A percentile compares a stretch with the other conserved stretches of the same genome.
These are phyloP conservation scores for Cerceris rybyensis DNA, from an alignment of 2,888 invertebrate genomes.

Conservation along the genomic window DNA sequence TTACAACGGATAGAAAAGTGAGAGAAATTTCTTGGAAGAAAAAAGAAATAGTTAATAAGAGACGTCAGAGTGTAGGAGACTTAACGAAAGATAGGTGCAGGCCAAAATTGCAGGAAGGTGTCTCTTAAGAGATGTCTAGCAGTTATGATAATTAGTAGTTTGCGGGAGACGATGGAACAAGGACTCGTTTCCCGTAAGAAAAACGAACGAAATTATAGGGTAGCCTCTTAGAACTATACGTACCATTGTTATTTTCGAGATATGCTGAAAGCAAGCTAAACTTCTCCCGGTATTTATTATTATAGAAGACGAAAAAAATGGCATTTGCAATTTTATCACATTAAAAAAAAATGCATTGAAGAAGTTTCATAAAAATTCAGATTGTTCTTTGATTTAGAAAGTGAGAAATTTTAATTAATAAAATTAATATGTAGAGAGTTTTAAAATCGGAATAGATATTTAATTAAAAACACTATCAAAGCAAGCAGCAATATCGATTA, in stretches of 20 bases:
- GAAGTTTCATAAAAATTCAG: too few relatives aligned
- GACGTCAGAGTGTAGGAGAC: not conserved
- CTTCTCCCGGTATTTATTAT: conserved; percentile 5
- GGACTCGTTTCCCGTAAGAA: conserved; percentile 34
- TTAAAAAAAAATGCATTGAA: too few relatives aligned
- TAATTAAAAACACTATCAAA: too few relatives aligned
- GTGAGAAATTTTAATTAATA: too few relatives aligned
- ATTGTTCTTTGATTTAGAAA: too few relatives aligned
- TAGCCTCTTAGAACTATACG: conserved; percentile 26
- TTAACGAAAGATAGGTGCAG: conserved; percentile 18
- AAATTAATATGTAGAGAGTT: too few relatives aligned
- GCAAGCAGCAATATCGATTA: too few relatives aligned
- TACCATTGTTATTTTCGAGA: conserved; percentile 29
- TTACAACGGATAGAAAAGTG: not conserved
- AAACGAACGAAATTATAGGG: conserved; percentile 43
- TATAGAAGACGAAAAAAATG: not conserved
- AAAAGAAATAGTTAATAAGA: not conserved
- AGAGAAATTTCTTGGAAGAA: not conserved
- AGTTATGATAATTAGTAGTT: conserved; percentile 56
- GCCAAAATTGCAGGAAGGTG: conserved; percentile 47
- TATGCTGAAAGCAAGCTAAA: conserved; percentile 29
- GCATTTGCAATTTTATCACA: not conserved
- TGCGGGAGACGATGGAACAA: conserved; percentile 17
- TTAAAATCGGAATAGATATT: too few relatives aligned
- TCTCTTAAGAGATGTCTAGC: conserved; percentile 46